Conservation (phyloP, 2,797 vertebrate genomes). For the Lagodon rhomboides region DNA sequence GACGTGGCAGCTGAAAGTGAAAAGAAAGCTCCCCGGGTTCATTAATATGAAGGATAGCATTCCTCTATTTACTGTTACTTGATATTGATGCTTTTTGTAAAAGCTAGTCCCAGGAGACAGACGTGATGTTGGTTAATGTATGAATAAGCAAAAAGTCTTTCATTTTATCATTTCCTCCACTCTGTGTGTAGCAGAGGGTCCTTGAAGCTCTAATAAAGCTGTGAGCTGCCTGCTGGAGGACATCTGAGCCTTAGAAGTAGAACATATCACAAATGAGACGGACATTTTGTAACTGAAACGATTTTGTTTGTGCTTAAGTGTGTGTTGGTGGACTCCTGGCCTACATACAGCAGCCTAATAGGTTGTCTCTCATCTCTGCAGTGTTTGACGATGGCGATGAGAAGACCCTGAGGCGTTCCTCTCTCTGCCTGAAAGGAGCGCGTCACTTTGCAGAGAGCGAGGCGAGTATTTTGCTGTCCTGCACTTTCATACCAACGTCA, state of each 20-base stretch:
- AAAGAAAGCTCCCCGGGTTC: background rate
- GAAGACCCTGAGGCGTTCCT: slow-evolving; percentile 89
- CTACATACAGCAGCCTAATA: slow-evolving; percentile 54
- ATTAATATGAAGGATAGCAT: background rate
- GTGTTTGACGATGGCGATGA: slow-evolving; percentile 91
- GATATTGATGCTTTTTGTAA: background rate
- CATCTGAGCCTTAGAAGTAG: slow-evolving; percentile 12
- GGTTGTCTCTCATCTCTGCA: slow-evolving; percentile 67
- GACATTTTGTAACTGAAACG: slow-evolving; percentile 40
- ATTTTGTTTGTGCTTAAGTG: slow-evolving; percentile 25
- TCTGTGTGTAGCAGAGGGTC: slow-evolving; percentile 3
- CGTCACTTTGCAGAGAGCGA: slow-evolving; percentile 90
- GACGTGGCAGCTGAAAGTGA: background rate
- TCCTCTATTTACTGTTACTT: background rate
- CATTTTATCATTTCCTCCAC: slow-evolving; percentile 10
- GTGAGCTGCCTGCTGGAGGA: slow-evolving; percentile 27
- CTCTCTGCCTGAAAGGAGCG: slow-evolving; percentile 89
- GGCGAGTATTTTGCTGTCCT: slow-evolving; percentile 70
- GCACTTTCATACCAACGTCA: slow-evolving; percentile 2
- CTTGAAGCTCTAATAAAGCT: slow-evolving; percentile 34
- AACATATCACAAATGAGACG: slow-evolving; percentile 27
- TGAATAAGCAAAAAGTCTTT: slow-evolving; percentile 4
- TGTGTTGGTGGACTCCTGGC: slow-evolving; percentile 44
- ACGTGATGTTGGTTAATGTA: background rate
- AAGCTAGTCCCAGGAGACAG: background rate